Evolutionary conservation across 64 coral and sea anemone species (phyloP).

Genomic region (Pocillopora damicornis): DNA sequence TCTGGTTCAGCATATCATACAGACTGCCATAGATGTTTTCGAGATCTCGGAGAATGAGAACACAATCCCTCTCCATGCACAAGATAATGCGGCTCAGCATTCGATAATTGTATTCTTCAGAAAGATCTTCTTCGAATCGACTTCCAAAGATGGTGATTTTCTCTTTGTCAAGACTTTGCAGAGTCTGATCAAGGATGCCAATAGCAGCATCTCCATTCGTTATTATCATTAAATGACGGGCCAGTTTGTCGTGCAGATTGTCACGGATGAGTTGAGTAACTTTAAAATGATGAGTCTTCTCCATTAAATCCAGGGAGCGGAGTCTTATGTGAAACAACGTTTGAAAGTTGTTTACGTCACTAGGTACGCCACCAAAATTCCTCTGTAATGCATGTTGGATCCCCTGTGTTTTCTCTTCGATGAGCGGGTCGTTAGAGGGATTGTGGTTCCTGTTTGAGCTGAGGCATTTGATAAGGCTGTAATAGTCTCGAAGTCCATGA

Average conservation of each 20-base stretch:
- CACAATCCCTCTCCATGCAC: conserved; percentile 72
- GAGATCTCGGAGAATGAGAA: conserved; percentile 64
- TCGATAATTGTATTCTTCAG: conserved; percentile 71
- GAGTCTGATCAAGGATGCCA: conserved; percentile 58
- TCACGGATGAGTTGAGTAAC: conserved; percentile 48
- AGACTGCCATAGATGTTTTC: conserved; percentile 77
- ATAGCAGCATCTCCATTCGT: conserved; percentile 73
- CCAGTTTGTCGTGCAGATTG: conserved; percentile 60
- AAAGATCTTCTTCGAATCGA: conserved; percentile 67
- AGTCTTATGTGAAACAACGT: conserved; percentile 46
- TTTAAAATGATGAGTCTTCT: neutral
- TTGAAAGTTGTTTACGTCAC: conserved; percentile 56
- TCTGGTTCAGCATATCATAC: conserved; percentile 70
- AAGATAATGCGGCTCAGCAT: conserved; percentile 73
- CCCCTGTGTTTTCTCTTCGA: conserved; percentile 37
- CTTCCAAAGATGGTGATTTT: conserved; percentile 82
- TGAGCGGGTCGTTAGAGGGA: neutral
- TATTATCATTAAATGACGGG: conserved; percentile 77
- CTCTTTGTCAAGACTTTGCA: conserved; percentile 53
- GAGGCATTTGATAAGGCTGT: conserved; percentile 71
- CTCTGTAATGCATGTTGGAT: conserved; percentile 61
- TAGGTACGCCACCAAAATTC: conserved; percentile 73
- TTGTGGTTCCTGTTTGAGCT: conserved; percentile 18
- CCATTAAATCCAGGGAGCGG: neutral
- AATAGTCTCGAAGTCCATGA: conserved; percentile 87